Evolutionary conservation across 2,888 invertebrate species (phyloP), one percentile per base, ranked within the genome.

Genomic region (Hermaeophaga mercurialis): DNA sequence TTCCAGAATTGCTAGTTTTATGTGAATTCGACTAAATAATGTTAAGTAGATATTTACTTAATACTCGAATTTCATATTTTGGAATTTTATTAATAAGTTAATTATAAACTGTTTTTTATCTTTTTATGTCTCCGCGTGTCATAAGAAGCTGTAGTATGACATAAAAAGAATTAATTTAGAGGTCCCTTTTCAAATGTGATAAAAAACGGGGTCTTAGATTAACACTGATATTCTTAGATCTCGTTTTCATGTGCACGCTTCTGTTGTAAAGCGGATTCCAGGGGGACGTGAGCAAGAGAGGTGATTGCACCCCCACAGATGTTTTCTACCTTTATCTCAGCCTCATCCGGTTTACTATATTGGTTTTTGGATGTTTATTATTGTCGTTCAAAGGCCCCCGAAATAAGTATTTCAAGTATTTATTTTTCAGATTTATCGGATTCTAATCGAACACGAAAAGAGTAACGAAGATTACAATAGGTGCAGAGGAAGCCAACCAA

Each of bases 291-390:
- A 18, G 19, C 22, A 18, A 6, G n/a, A 22, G 59, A 53, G 46
- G 54, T 28, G 48, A 52, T 52, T 52, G 52, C 52, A 60, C 58
- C 63, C 63, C 60, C 60, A 54, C 66, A 65, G 66, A 66, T 66
- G 66, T 66, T 64, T 62, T 59, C 59, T 60, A 63, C 65, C 66
- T 62, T 65, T 62, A 52, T 52, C 52, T 52, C 24, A 11, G 31
- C 58, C 57, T 59, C 63, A 63, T 64, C 63, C 64, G 66, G 65
- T 58, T 44, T 33, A 31, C 43, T 43, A 15, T 44, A 41, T 52
- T 15, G 43, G 43, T 34, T 52, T 52, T 41, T 44, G 19, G 24
- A 44, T 52, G 52, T 52, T 52, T 52, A 52, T 52, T 52, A 52
- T 52, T 33, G 34, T 17, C 31, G 9, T 43, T 41, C 41, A n/a